Evolutionary conservation across 1,140 invertebrate species (phyloP).

Genomic region (Drosophila parvula): DNA sequence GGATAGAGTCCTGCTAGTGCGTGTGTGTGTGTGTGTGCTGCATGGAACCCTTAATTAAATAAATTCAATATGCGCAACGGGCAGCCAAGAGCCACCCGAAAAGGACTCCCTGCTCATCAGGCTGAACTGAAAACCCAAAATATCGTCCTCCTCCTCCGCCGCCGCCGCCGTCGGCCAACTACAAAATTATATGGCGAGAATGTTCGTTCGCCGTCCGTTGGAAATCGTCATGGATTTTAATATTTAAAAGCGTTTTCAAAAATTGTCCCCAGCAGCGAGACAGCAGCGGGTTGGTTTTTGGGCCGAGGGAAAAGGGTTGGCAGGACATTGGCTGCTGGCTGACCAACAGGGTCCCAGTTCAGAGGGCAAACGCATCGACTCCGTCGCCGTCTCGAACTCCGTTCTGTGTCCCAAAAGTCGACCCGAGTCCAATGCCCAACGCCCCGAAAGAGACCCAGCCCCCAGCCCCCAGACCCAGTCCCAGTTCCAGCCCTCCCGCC

Average conservation of each 20-base stretch:
- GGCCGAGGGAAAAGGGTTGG: constrained; percentile 20
- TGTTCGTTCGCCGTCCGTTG: constrained; percentile 51
- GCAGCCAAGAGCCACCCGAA: constrained; percentile 57
- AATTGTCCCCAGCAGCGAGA: constrained; percentile 58
- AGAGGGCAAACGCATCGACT: constrained; percentile 79
- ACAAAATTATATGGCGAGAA: constrained; percentile 76
- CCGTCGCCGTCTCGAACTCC: neutral
- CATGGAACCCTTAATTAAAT: constrained; percentile 82
- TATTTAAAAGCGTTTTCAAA: constrained; percentile 83
- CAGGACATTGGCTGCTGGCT: constrained; percentile 57
- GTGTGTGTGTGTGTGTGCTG: constrained; percentile 47
- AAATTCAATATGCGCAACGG: constrained; percentile 83
- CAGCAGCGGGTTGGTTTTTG: neutral
- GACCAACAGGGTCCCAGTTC: constrained; percentile 74
- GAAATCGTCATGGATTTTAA: constrained; percentile 83
- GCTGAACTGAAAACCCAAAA: constrained; percentile 32
- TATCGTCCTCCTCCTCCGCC: constrained; percentile 12
- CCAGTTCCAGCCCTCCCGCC: neutral
- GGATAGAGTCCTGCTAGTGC: neutral
- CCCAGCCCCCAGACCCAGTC: no score
- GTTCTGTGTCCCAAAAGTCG: constrained; percentile 68
- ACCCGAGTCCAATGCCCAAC: constrained; percentile 10
- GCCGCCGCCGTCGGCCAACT: constrained; percentile 23
- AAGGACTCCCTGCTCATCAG: constrained; percentile 5
- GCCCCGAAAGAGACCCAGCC: no score